phyloP scores from a whole-genome alignment of 2,113 vertebrate species.

The Thinocorus orbignyianus region DNA sequence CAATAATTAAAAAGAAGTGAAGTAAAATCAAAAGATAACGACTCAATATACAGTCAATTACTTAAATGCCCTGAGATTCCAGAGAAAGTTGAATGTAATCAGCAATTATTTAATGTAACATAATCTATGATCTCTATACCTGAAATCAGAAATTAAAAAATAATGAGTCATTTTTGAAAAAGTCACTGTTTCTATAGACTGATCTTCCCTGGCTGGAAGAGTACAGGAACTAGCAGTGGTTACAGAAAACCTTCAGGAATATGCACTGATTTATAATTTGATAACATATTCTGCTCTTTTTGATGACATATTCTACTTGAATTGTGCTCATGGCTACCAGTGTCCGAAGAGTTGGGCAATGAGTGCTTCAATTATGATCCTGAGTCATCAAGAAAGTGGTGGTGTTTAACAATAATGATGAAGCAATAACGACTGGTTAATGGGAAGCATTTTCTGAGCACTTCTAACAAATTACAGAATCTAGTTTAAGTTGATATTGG shows the following conservation, averaged over 20 bases:
- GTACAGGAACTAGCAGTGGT: background rate
- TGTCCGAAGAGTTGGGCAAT: background rate
- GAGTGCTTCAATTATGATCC: background rate
- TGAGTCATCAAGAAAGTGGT: background rate
- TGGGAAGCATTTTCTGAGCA: background rate
- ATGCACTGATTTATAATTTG: background rate
- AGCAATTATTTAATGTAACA: background rate
- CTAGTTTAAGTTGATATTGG: background rate
- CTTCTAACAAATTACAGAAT: background rate
- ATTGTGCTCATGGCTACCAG: background rate
- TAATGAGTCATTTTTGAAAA: background rate
- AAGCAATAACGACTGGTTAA: background rate
- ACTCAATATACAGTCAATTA: background rate
- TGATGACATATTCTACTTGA: background rate
- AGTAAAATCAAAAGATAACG: background rate
- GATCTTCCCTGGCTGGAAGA: background rate
- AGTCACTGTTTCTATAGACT: background rate
- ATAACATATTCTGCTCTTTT: background rate
- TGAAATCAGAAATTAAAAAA: background rate
- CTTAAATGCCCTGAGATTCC: background rate
- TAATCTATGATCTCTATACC: background rate
- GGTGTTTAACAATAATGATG: background rate
- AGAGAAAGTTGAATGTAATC: background rate
- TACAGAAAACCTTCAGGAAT: background rate
- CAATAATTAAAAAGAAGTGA: background rate